Evolutionary conservation across 2,797 vertebrate species (phyloP), one percentile per base, ranked within the genome.

Genomic region (Borostomias antarcticus): DNA sequence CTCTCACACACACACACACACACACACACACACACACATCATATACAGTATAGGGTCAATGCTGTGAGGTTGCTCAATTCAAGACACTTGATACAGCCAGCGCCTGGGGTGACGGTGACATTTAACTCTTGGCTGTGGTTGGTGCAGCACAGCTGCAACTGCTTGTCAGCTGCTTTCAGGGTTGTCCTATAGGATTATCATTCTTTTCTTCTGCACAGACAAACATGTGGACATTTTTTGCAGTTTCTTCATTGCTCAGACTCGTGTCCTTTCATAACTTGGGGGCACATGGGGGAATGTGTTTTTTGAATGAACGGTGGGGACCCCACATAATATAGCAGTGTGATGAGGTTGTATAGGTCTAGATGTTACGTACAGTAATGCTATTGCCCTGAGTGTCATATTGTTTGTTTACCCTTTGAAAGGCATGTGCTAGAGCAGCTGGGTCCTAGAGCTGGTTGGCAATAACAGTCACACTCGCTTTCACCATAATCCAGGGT

Each of bases 101-200:
- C 19, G 19, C 23, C 35, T 8, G 35, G 13, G 19, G 17, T 21
- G 7, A 40, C 2, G 69, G 58, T 59, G 64, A 57, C 37, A 30
- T 40, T 73, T 79, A 67, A 50, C 64, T 76, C 77, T 80, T 67
- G 61, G 67, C 45, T 52, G 52, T 66, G 52, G 70, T 69, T 57
- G 32, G 33, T 72, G 68, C 45, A 53, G 61, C 64, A 62, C 82
- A 83, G 81, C 82, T 83, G 78, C 78, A 66, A 72, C 17, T 6
- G 26, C 40, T 73, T 10, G 5, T 62, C 43, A 64, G 69, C 58
- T 69, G 63, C 67, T 47, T 50, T 43, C 13, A 50, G 45, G 59
- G 56, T 64, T 32, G 51, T 33, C 58, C 43, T 21, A 5, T 60
- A 78, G 62, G 74, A 85, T 86, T 81, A 81, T 32, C 58, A 35